Percentiles rank a stretch among this genome's conserved stretches.
Evolutionary conservation across 2,888 invertebrate genomes (phyloP).

Genomic region (Meloe dianella): DNA sequence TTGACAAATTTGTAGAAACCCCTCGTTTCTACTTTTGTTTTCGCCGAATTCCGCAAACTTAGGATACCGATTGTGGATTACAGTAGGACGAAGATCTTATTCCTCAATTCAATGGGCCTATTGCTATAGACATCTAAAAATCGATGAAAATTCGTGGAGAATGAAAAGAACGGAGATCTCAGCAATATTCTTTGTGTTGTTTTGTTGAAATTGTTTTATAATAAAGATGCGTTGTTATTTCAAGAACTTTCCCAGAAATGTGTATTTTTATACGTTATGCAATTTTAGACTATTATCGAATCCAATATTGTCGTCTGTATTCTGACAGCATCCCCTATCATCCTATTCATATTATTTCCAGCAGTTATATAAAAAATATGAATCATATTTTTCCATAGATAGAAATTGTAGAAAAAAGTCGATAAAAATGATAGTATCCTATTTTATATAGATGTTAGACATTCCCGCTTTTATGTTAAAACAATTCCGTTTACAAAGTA

Average conservation of each 20-base stretch:
- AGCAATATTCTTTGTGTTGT: background rate
- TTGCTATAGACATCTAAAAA: background rate
- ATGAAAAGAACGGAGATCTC: background rate
- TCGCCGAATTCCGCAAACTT: background rate
- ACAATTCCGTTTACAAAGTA: background rate
- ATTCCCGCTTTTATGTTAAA: background rate
- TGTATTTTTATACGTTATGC: background rate
- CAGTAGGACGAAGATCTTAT: background rate
- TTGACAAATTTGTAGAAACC: background rate
- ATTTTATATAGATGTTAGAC: constrained; percentile 10
- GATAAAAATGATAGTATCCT: constrained; percentile 6
- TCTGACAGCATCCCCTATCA: constrained; percentile 5
- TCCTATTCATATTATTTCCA: constrained; percentile 5
- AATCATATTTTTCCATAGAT: background rate
- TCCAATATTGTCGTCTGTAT: constrained; percentile 1
- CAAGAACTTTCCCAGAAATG: background rate
- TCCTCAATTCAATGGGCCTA: background rate
- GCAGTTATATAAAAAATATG: background rate
- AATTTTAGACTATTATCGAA: background rate
- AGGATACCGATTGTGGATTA: background rate
- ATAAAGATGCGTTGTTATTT: background rate
- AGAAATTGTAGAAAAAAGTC: background rate
- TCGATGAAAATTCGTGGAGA: background rate
- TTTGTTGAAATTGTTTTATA: background rate
- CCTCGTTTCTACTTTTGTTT: background rate